Percentiles rank a stretch among this genome's conserved stretches.
phyloP scores from a whole-genome alignment of 2,797 vertebrate species.

The Rachycentron canadum region DNA sequence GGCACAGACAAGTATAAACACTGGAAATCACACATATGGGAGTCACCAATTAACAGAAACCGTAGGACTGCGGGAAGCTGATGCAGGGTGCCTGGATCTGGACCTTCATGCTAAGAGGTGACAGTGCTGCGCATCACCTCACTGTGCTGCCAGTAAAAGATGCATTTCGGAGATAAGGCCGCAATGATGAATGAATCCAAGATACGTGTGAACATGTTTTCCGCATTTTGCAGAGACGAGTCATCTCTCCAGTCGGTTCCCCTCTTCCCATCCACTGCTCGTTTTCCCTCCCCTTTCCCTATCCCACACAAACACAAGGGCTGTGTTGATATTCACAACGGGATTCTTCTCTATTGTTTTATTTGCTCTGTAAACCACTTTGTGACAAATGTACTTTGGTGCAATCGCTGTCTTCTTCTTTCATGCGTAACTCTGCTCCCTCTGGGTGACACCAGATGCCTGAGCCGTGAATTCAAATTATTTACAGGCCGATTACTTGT shows the following conservation, averaged over 20 bases:
- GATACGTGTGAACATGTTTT: neutral
- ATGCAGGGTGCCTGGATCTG: neutral
- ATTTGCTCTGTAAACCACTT: constrained; percentile 25
- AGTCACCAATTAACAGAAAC: neutral
- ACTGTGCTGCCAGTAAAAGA: neutral
- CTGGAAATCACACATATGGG: neutral
- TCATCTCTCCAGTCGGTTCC: neutral
- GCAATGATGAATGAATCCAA: constrained; percentile 20
- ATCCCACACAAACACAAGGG: constrained; percentile 9
- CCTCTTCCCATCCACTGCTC: constrained; percentile 3
- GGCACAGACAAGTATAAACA: neutral
- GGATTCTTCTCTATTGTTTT: constrained; percentile 30
- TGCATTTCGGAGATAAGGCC: neutral
- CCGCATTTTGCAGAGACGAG: neutral
- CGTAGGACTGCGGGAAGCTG: neutral
- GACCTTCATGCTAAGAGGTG: neutral
- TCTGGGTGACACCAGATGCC: constrained; percentile 13
- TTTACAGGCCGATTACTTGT: constrained; percentile 29
- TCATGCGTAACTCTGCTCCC: neutral
- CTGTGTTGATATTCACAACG: constrained; percentile 20
- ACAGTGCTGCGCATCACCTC: neutral
- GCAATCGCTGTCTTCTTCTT: neutral
- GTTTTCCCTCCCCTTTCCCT: neutral
- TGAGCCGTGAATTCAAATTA: constrained; percentile 29
- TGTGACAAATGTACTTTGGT: constrained; percentile 30